phyloP scores from a whole-genome alignment of 2,797 vertebrate genomes.

The Amphiprion clarkii region DNA sequence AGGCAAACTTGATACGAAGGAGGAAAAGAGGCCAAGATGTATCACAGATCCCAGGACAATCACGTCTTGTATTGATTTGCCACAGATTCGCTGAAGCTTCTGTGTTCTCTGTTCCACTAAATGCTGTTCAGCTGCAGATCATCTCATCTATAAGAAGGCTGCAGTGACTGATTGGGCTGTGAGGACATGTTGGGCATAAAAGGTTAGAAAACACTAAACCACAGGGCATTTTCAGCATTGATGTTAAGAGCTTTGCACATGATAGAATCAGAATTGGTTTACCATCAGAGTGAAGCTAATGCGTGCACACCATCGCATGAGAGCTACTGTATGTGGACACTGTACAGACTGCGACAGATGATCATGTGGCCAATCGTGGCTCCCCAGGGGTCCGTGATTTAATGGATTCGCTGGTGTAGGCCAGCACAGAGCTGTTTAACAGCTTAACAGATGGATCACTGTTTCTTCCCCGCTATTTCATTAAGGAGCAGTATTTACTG shows the following conservation, averaged over 20 bases:
- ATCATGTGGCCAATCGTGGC: slow-evolving; percentile 53
- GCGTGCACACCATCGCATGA: slow-evolving; percentile 18
- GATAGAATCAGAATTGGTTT: background rate
- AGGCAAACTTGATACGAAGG: background rate
- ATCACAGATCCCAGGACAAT: background rate
- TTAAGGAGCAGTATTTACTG: slow-evolving; percentile 70
- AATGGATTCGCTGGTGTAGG: slow-evolving; percentile 64
- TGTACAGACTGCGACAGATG: slow-evolving; percentile 61
- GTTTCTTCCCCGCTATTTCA: slow-evolving; percentile 62
- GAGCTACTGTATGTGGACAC: slow-evolving; percentile 38
- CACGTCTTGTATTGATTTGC: background rate
- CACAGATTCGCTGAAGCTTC: background rate
- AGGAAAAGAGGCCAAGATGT: background rate
- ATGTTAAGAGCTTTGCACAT: background rate
- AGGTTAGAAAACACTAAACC: background rate
- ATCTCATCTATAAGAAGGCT: too few relatives aligned
- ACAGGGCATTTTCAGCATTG: background rate
- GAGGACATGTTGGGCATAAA: too few relatives aligned
- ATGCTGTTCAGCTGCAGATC: background rate
- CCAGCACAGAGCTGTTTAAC: slow-evolving; percentile 70
- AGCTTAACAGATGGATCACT: slow-evolving; percentile 72
- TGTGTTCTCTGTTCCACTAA: background rate
- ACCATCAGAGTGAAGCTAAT: background rate
- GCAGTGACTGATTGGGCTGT: background rate
- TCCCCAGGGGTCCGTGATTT: slow-evolving; percentile 56